phyloP scores from a whole-genome alignment of 1,140 invertebrate species.

The Drosophila persimilis region DNA sequence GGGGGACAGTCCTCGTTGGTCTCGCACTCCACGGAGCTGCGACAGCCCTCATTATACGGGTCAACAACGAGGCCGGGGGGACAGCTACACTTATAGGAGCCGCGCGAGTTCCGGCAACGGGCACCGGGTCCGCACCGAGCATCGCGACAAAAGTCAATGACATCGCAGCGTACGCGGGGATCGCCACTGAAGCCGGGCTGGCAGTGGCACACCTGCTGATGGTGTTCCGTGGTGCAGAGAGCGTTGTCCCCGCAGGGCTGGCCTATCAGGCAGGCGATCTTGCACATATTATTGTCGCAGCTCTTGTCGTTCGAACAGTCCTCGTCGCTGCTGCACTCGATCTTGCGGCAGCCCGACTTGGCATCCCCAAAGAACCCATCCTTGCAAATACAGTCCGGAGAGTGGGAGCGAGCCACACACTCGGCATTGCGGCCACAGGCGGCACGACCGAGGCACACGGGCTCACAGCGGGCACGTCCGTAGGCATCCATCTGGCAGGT shows the following conservation, averaged over 20 bases:
- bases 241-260: constrained; percentile 93
- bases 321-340: constrained; percentile 88
- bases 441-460: constrained; percentile 87
- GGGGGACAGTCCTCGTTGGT: constrained; percentile 90
- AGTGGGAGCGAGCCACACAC: constrained; percentile 88
- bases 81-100: constrained; percentile 92
- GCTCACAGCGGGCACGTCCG: constrained; percentile 89
- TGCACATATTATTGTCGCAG: constrained; percentile 91
- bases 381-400: constrained; percentile 90
- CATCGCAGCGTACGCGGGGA: constrained; percentile 87
- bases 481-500: constrained; percentile 88
- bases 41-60: constrained; percentile 91
- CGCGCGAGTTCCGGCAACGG: constrained; percentile 91
- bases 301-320: constrained; percentile 92
- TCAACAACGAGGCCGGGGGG: constrained; percentile 91
- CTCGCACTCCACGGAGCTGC: constrained; percentile 89
- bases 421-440: constrained; percentile 92
- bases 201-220: constrained; percentile 90
- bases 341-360: constrained; percentile 89
- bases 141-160: constrained; percentile 91
- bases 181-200: constrained; percentile 93
- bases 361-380: constrained; percentile 91
- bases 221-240: constrained; percentile 91
- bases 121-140: constrained; percentile 92
- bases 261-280: constrained; percentile 91